Evolutionary conservation across 2,113 vertebrate species (phyloP), one percentile per base, ranked within the genome.

Genomic region (Calcarius ornatus): DNA sequence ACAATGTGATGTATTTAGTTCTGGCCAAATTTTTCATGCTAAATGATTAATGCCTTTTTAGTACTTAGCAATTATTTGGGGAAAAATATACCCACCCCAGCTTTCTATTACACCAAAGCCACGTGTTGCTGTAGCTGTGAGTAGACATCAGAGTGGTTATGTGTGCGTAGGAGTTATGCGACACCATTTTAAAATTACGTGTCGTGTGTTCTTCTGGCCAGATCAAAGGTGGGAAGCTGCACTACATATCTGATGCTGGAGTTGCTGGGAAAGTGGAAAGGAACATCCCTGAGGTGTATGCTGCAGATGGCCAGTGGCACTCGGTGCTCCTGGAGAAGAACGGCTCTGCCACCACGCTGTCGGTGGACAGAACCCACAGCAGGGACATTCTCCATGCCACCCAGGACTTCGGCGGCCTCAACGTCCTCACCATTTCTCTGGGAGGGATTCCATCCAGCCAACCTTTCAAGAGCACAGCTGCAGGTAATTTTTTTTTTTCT

Each of bases 251-350:
- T 0, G 99, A 99, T 7, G 98, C 99, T 1, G 99, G 99, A 31
- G 97, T 99, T 9, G 98, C 98, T 11, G 99, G 99, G 27, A 99
- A 99, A 61, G 99, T 99, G 97, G 99, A 99, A 82, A 98, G 99
- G 56, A 98, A 97, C 10, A 96, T 99, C 64, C 97, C 98, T 1
- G 99, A 99, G 12, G 94, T 97, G 3, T 98, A 98, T 12, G 51
- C 99, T 38, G 98, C 99, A 0, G 99, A 99, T 38, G 99, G 99
- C 14, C 99, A 98, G 78, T 99, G 99, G 99, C 99, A 99, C 91
- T 98, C 98, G 0, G 96, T 99, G 1, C 95, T 97, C 17, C 96
- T 99, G 31, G 95, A 98, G 80, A 99, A 98, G 96, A 99, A 99
- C 4, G 95, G 97, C 30, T 98, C 99, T 2, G 92, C 96, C 87